phyloP scores from a whole-genome alignment of 2,888 invertebrate species.

The Rotaria magnacalcarata region DNA sequence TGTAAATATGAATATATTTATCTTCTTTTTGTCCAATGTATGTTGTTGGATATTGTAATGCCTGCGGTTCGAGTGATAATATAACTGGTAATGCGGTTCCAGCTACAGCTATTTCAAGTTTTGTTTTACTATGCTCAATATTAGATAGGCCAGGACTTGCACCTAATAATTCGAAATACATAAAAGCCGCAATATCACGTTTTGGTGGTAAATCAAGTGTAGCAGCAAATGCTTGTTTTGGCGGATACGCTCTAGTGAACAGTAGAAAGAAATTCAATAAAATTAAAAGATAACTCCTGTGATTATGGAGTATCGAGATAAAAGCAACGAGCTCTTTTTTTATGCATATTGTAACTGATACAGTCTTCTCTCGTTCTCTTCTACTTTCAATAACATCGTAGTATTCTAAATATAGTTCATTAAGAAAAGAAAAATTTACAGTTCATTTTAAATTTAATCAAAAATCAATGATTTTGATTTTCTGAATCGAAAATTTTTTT shows the following conservation, averaged over 20 bases:
- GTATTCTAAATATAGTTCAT: too few relatives aligned
- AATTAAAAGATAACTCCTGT: too few relatives aligned
- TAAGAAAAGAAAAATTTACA: too few relatives aligned
- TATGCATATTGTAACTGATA: too few relatives aligned
- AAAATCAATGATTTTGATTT: too few relatives aligned
- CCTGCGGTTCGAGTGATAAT: constrained; percentile 52
- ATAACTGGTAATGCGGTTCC: constrained; percentile 59
- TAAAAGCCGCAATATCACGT: constrained; percentile 58
- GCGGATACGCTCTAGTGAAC: constrained; percentile 53
- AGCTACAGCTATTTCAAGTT: constrained; percentile 54
- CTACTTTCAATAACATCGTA: too few relatives aligned
- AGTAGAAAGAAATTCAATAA: neutral
- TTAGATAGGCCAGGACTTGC: constrained; percentile 51
- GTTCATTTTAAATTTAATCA: too few relatives aligned
- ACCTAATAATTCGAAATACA: constrained; percentile 57
- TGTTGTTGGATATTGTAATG: constrained; percentile 56
- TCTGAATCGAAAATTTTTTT: too few relatives aligned
- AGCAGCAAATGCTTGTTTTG: constrained; percentile 55
- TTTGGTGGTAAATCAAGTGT: constrained; percentile 53
- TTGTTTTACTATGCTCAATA: constrained; percentile 43
- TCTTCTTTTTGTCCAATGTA: constrained; percentile 55
- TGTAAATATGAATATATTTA: constrained; percentile 53
- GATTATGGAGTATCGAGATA: too few relatives aligned
- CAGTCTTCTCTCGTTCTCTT: too few relatives aligned
- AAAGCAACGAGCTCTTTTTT: too few relatives aligned